These are phyloP conservation scores for Athrips mouffetella DNA, from an alignment of 2,888 invertebrate genomes.

Conservation along the genomic window DNA sequence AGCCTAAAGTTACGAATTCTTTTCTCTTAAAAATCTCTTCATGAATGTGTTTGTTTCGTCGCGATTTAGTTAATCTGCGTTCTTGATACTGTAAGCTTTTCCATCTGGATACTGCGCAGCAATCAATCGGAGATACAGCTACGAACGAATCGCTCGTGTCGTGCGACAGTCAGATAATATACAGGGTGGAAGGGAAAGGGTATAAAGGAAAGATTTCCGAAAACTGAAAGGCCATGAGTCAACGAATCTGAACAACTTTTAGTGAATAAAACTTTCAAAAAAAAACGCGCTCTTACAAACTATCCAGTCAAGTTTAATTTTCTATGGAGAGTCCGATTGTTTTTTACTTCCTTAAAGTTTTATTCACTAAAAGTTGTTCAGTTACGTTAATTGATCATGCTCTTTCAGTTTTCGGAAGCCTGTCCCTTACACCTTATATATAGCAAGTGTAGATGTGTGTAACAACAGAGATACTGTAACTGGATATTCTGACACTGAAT, in stretches of 20 bases:
- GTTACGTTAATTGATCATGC: no score
- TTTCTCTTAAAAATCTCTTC: background rate
- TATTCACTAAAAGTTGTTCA: no score
- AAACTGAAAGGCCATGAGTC: no score
- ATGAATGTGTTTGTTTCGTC: background rate
- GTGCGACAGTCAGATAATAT: background rate
- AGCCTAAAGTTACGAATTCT: background rate
- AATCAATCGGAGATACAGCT: slow-evolving; percentile 2
- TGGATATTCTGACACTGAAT: slow-evolving; percentile 32
- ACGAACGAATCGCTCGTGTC: slow-evolving; percentile 1
- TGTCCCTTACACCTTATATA: no score
- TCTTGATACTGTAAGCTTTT: background rate
- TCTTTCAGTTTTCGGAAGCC: background rate
- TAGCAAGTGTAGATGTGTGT: slow-evolving; percentile 1
- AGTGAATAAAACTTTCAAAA: no score
- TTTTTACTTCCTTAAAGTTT: no score
- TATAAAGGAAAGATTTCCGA: no score
- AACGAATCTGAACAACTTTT: no score
- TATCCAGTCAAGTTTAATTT: no score
- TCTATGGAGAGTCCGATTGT: no score
- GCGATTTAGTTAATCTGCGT: background rate
- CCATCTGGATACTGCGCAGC: slow-evolving; percentile 1
- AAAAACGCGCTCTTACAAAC: no score
- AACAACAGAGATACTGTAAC: slow-evolving; percentile 24
- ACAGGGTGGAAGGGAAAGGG: no score